Evolutionary conservation across 2,888 invertebrate genomes (phyloP), one percentile per base, ranked within the genome.

Genomic region (Drosophila niveifrons): DNA sequence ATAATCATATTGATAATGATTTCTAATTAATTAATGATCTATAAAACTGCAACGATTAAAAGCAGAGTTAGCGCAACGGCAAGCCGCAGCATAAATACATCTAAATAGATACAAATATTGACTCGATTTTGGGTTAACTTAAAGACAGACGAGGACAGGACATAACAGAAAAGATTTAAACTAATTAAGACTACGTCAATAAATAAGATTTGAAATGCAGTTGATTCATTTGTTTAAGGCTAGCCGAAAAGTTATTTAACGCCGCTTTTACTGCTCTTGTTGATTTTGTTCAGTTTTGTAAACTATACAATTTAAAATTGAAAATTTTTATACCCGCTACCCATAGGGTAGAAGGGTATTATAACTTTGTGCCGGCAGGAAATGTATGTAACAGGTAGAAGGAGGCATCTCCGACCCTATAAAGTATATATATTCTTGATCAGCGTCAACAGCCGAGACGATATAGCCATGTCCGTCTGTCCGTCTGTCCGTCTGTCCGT

Each of bases 221-320:
- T 59, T 44, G 47, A 53, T 53, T 59, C 46, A 28, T 48, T 58
- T 58, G 36, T 34, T 34, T 66, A 66, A 63, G 70, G 62, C 73
- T 77, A 55, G 65, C 28, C 50, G 58, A 74, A 65, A 23, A 36
- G 66, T 58, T 56, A 36, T 57, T 53, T 48, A 75, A 57, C 69
- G 72, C 55, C 50, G 28, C 13, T 23, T 11, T 13, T 9, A 9
- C 17, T 43, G 15, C 18, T 9, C 6, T 11, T 43, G 28, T 48
- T 18, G 15, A 34, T 58, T 36, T 47, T n/a, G n/a, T 7, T 66
- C 57, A 52, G 64, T 72, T 72, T 68, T 70, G 48, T 43, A 64
- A 71, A 57, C 63, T 73, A 76, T 66, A 66, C 28, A 47, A 63
- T 73, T 69, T 46, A 36, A 75, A 69, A 55, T 66, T 55, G 52